phyloP scores from a whole-genome alignment of 2,888 invertebrate genomes.

The Ophraella communa region DNA sequence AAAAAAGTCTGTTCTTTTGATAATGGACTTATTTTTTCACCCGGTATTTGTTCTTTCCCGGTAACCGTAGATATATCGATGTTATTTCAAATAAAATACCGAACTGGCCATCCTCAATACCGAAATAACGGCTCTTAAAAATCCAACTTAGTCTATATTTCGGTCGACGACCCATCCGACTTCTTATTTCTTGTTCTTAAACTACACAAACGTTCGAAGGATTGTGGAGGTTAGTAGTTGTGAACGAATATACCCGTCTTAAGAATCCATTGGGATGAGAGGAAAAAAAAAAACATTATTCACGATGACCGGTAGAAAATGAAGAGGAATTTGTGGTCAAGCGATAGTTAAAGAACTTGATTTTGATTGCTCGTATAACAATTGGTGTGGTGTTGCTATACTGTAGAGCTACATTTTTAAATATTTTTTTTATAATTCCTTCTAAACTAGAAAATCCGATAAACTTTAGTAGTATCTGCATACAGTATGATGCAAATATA shows the following conservation, averaged over 20 bases:
- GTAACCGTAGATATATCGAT: too few relatives aligned
- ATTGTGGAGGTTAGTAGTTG: constrained; percentile 29
- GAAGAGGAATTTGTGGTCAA: not conserved
- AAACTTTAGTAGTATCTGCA: too few relatives aligned
- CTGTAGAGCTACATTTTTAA: too few relatives aligned
- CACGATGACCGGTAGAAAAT: not conserved
- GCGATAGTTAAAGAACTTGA: not conserved
- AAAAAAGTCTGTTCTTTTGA: too few relatives aligned
- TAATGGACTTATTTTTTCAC: not conserved
- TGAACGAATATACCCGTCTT: constrained; percentile 9
- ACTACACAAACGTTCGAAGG: constrained; percentile 21
- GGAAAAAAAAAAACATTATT: not conserved
- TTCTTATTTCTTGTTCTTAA: constrained; percentile 21
- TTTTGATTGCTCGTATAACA: not conserved
- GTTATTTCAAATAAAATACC: constrained; percentile 21
- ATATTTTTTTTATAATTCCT: too few relatives aligned
- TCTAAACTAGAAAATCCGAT: too few relatives aligned
- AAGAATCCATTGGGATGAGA: too few relatives aligned
- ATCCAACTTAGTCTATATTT: constrained; percentile 54
- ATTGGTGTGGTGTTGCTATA: too few relatives aligned
- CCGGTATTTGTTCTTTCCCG: not conserved
- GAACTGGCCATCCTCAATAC: constrained; percentile 47
- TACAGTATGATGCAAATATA: too few relatives aligned
- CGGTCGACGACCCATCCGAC: constrained; percentile 54
- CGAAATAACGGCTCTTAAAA: constrained; percentile 56